These are phyloP conservation scores for Sparidentex hasta DNA, from an alignment of 2,797 vertebrate species.

Conservation along the genomic window DNA sequence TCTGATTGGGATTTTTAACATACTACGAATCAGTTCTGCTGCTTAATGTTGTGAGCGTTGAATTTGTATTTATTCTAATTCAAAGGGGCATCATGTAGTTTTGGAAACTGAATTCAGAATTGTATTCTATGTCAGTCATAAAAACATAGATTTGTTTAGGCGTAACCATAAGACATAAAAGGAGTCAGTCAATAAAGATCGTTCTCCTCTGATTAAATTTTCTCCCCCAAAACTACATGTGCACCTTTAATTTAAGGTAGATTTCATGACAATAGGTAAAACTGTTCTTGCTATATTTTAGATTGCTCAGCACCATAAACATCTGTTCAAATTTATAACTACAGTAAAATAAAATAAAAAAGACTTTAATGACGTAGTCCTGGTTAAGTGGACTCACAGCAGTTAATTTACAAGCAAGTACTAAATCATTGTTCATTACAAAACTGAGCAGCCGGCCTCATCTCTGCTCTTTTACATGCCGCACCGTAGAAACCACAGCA, in stretches of 20 bases:
- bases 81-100: too few relatives aligned
- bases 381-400: constrained; percentile 9
- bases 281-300: background rate
- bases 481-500: constrained; percentile 19
- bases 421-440: constrained; percentile 30
- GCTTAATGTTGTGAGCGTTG: too few relatives aligned
- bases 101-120: too few relatives aligned
- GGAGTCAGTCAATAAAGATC: too few relatives aligned
- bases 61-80: too few relatives aligned
- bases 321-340: background rate
- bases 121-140: too few relatives aligned
- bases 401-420: constrained; percentile 24
- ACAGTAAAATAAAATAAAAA: background rate
- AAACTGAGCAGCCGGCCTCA: constrained; percentile 7
- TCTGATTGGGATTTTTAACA: constrained; percentile 8
- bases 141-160: too few relatives aligned
- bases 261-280: too few relatives aligned
- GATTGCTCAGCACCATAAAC: background rate
- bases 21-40: constrained; percentile 7
- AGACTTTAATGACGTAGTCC: background rate
- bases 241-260: too few relatives aligned
- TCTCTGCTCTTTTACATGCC: constrained; percentile 33
- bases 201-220: too few relatives aligned
- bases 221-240: too few relatives aligned
- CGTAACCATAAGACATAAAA: too few relatives aligned